These are phyloP conservation scores for Cecropterus lyciades DNA, from an alignment of 1,140 invertebrate species.

Conservation along the genomic window DNA sequence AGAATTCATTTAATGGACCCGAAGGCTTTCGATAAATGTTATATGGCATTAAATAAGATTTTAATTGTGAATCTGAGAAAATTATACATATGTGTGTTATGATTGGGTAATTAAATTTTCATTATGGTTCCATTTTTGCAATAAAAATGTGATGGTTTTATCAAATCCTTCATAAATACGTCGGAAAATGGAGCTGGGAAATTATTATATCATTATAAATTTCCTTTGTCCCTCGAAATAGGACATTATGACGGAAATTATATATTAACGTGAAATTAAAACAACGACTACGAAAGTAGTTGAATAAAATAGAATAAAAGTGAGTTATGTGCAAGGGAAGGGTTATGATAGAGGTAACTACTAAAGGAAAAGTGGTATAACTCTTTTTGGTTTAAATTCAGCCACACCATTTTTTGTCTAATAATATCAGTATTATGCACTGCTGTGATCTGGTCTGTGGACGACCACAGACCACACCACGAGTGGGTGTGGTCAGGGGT, in stretches of 20 bases:
- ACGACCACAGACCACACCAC: too few species aligned
- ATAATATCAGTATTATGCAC: too few species aligned
- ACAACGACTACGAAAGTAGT: not conserved
- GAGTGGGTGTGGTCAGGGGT: too few species aligned
- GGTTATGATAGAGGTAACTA: too few species aligned
- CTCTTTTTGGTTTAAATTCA: too few species aligned
- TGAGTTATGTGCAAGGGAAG: too few species aligned
- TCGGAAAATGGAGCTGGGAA: not conserved
- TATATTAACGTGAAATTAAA: not conserved
- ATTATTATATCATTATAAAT: not conserved
- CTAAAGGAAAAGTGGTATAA: too few species aligned
- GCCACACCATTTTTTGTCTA: too few species aligned
- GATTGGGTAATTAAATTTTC: not conserved
- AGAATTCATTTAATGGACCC: conserved; percentile 26
- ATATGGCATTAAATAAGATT: conserved; percentile 22
- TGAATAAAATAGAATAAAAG: not conserved
- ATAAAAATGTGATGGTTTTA: not conserved
- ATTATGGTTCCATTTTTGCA: not conserved
- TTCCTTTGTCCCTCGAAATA: not conserved
- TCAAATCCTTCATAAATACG: not conserved
- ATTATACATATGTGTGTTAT: conserved; percentile 5
- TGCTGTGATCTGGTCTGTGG: too few species aligned
- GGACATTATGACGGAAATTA: not conserved
- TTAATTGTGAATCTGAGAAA: conserved; percentile 14
- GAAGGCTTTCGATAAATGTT: conserved; percentile 23